Percentiles rank a stretch among this genome's conserved stretches.
phyloP scores from a whole-genome alignment of 2,113 vertebrate genomes.

The Tetrax tetrax region DNA sequence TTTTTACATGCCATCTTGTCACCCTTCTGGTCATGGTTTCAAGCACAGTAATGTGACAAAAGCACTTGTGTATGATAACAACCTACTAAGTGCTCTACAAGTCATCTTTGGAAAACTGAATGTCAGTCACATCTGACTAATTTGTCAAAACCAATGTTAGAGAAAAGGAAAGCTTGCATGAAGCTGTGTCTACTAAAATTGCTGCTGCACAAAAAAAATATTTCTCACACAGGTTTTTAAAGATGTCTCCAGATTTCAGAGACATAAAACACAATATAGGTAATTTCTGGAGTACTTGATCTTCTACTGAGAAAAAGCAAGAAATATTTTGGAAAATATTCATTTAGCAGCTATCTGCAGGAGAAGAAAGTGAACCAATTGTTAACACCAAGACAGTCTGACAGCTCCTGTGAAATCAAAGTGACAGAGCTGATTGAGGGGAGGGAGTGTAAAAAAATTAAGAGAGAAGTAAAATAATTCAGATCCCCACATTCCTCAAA shows the following conservation, averaged over 20 bases:
- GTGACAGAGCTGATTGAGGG: background rate
- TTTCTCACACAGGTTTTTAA: background rate
- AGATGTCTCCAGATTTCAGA: background rate
- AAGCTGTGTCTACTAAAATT: background rate
- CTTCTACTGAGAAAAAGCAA: background rate
- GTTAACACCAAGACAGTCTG: background rate
- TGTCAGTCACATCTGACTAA: background rate
- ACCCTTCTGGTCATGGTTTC: background rate
- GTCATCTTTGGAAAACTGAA: background rate
- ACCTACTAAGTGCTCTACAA: background rate
- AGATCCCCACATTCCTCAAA: background rate
- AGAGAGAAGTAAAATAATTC: background rate
- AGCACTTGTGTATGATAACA: background rate
- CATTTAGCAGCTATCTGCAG: background rate
- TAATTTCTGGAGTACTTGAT: background rate
- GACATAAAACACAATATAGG: background rate
- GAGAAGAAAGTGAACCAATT: background rate
- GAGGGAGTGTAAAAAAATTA: background rate
- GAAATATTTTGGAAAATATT: background rate
- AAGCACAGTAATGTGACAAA: background rate
- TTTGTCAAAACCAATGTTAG: background rate
- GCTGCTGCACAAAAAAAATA: background rate
- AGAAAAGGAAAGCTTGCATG: background rate
- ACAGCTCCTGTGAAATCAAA: background rate
- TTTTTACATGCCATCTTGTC: background rate